Percentiles rank a stretch among this genome's conserved stretches.
Conservation (phyloP, 2,888 invertebrate genomes). For the Galerucella calmariensis region DNA sequence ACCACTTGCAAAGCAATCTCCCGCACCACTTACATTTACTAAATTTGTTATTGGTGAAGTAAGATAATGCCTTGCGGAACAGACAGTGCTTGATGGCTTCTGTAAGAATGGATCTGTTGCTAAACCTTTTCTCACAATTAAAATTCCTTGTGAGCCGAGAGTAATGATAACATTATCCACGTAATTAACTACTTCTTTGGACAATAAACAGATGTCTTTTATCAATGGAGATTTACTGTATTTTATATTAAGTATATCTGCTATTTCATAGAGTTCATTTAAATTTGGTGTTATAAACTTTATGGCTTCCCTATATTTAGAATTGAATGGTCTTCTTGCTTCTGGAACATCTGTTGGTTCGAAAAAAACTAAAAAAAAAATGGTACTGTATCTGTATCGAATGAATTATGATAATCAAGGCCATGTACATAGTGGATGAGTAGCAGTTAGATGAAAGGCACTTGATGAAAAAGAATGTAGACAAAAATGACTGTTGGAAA, state of each 20-base stretch:
- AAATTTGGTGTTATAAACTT: constrained; percentile 83
- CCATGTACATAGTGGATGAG: not conserved
- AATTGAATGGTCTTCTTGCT: constrained; percentile 76
- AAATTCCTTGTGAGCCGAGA: constrained; percentile 71
- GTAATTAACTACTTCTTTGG: constrained; percentile 63
- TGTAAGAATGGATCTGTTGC: constrained; percentile 54
- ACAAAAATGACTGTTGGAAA: constrained; percentile 69
- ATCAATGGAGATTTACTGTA: constrained; percentile 51
- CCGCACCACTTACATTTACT: constrained; percentile 84
- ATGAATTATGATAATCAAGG: not conserved
- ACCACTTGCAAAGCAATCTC: constrained; percentile 81
- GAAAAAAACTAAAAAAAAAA: constrained; percentile 80
- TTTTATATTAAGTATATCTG: constrained; percentile 64
- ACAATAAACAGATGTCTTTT: constrained; percentile 58
- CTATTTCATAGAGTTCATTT: constrained; percentile 79
- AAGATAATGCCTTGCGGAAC: constrained; percentile 64
- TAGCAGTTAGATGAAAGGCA: not conserved
- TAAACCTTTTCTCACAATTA: constrained; percentile 64
- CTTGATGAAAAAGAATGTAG: constrained; percentile 68
- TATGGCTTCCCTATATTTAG: constrained; percentile 64
- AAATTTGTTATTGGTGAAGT: constrained; percentile 64
- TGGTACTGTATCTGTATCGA: constrained; percentile 2
- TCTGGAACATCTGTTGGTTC: constrained; percentile 89
- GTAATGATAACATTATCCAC: constrained; percentile 73
- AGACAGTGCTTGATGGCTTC: constrained; percentile 21